Evolutionary conservation across 2,113 vertebrate genomes (phyloP), one percentile per base, ranked within the genome.

Genomic region (Poeciliopsis turrubarensis): DNA sequence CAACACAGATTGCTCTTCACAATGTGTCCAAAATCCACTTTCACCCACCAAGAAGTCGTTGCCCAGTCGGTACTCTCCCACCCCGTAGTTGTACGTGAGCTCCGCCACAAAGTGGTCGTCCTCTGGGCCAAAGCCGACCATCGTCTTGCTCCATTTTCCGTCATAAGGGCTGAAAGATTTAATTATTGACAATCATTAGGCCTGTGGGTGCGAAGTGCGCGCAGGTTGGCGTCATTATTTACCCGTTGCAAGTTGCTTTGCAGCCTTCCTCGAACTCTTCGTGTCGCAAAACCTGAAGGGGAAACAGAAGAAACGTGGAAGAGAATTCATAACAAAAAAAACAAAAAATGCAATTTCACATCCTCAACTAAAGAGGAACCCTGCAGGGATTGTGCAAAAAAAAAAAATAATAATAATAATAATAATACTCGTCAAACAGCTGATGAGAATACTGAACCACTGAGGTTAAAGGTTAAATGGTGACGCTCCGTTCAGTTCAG

Each of bases 121-220:
- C 74, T 99, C 98, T 47, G 97, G 94, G 14, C 98, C 98, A 0
- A 95, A 99, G 25, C 98, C 98, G 81, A 99, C 95, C 98, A 99
- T 99, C 0, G 98, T 99, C 94, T 99, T 99, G 92, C 98, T 99
- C 98, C 98, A 99, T 67, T 96, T 99, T 17, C 97, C 98, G 91
- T 99, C 98, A 31, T 99, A 99, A 19, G 98, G 97, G 9, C 98
- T 99, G 73, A 41, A 78, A 3, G 27, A 22, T 54, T 1, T 27
- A 32, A 75, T 37, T 0, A 29, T 34, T 68, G 12, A 15, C 5
- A 0, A 12, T 66, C 13, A 41, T 14, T 63, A 17, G 5, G 5
- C 15, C 31, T 51, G 11, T 61, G 15, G 64, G 72, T 17, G 1
- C 70, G 80, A 88, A 84, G 80, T 79, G 71, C 76, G 87, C 44